Percentiles rank a stretch among this genome's conserved stretches.
Conservation (phyloP, 1,140 invertebrate species). For the Sycobia sp. region DNA sequence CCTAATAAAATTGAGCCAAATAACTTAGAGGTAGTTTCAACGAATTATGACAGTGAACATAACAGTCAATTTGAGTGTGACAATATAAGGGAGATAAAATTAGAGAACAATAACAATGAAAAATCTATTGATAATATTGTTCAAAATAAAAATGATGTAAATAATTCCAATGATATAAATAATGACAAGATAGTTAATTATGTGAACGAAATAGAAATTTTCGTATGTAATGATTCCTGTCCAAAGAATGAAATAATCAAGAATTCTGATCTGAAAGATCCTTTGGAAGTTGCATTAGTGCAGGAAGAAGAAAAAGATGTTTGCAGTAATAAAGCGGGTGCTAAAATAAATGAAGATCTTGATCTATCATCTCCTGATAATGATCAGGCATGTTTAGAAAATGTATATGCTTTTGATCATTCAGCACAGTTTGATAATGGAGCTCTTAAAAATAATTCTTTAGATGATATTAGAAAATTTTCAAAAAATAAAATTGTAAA, state of each 20-base stretch:
- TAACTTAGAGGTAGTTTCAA: not conserved
- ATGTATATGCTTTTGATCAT: no score
- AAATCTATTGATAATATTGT: not conserved
- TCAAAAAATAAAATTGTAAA: not conserved
- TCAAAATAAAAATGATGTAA: not conserved
- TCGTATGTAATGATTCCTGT: not conserved
- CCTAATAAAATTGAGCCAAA: not conserved
- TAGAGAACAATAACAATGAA: not conserved
- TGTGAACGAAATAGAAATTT: conserved; percentile 17
- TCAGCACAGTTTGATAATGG: not conserved
- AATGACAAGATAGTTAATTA: conserved; percentile 11
- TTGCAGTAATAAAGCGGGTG: no score
- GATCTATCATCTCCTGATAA: no score
- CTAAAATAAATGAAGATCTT: no score
- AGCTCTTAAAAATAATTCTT: not conserved
- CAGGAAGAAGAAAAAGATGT: no score
- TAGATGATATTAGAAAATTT: not conserved
- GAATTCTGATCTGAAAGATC: no score
- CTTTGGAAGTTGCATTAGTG: not conserved
- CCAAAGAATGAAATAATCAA: no score
- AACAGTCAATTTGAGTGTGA: no score
- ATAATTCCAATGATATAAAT: not conserved
- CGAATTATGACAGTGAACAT: not conserved
- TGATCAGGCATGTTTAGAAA: no score
- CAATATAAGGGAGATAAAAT: not conserved